These are phyloP conservation scores for Etheostoma cragini DNA, from an alignment of 2,113 vertebrate genomes.

Conservation along the genomic window DNA sequence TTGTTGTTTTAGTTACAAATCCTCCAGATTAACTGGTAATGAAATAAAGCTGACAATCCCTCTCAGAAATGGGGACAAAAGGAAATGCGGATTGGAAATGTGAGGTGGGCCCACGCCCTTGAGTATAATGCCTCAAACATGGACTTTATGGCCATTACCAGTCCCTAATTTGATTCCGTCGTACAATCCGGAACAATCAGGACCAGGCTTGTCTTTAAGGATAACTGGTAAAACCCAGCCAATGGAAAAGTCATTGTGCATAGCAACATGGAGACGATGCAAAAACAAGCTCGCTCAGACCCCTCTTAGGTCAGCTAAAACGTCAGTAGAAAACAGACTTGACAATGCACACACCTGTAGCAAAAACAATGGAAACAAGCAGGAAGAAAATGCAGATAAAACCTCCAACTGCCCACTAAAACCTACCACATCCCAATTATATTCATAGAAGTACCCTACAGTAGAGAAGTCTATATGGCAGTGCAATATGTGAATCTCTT, in stretches of 20 bases:
- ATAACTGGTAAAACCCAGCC: slow-evolving; percentile 62
- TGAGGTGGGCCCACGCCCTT: slow-evolving; percentile 63
- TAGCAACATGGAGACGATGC: slow-evolving; percentile 72
- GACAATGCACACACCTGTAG: slow-evolving; percentile 41
- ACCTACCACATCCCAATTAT: slow-evolving; percentile 7
- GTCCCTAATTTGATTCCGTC: slow-evolving; percentile 74
- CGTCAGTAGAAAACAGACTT: slow-evolving; percentile 36
- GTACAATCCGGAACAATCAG: slow-evolving; percentile 75
- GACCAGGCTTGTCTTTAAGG: slow-evolving; percentile 66
- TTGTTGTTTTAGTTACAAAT: slow-evolving; percentile 76
- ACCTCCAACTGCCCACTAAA: background rate
- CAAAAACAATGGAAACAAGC: slow-evolving; percentile 5
- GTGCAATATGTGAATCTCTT: slow-evolving; percentile 45
- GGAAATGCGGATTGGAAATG: slow-evolving; percentile 71
- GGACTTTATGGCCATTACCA: slow-evolving; percentile 69
- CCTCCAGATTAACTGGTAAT: slow-evolving; percentile 72
- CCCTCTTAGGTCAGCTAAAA: slow-evolving; percentile 41
- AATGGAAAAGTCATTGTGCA: slow-evolving; percentile 77
- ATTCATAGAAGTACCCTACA: slow-evolving; percentile 10
- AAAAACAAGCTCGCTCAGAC: slow-evolving; percentile 64
- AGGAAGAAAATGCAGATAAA: slow-evolving; percentile 9
- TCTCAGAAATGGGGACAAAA: slow-evolving; percentile 45
- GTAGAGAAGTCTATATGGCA: slow-evolving; percentile 29
- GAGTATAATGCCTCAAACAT: slow-evolving; percentile 64
- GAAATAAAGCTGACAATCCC: slow-evolving; percentile 69